A percentile compares a stretch with the other conserved stretches of the same genome.
These are phyloP conservation scores for Alcis repandata DNA, from an alignment of 2,888 invertebrate species.

Conservation along the genomic window DNA sequence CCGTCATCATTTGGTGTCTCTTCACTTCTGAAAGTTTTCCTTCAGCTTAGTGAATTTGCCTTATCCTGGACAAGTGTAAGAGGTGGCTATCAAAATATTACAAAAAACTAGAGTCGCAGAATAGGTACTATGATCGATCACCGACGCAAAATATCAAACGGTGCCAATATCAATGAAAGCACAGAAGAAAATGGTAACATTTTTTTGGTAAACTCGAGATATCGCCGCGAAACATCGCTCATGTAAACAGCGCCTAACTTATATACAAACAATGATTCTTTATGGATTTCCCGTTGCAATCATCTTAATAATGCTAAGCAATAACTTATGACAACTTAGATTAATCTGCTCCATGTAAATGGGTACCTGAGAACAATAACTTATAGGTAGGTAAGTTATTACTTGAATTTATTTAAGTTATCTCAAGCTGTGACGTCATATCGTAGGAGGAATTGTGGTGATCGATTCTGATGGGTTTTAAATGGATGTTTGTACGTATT, in stretches of 20 bases:
- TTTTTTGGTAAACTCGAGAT: too few relatives aligned
- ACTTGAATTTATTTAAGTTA: conserved; percentile 23
- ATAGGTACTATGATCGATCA: too few relatives aligned
- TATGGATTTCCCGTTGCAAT: conserved; percentile 16
- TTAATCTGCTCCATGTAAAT: conserved; percentile 18
- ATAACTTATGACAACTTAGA: conserved; percentile 28
- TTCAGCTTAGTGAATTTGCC: too few relatives aligned
- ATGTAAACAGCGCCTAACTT: background rate
- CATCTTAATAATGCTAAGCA: conserved; percentile 6
- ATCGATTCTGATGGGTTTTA: conserved; percentile 1
- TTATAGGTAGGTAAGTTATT: conserved; percentile 9
- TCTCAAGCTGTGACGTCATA: conserved; percentile 31
- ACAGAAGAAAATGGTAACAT: too few relatives aligned
- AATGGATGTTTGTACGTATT: background rate
- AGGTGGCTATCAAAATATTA: too few relatives aligned
- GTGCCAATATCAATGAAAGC: too few relatives aligned
- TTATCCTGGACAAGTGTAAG: too few relatives aligned
- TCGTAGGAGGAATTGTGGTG: background rate
- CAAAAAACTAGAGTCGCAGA: too few relatives aligned
- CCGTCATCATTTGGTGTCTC: too few relatives aligned
- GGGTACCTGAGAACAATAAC: conserved; percentile 27
- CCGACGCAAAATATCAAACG: too few relatives aligned
- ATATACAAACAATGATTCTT: background rate
- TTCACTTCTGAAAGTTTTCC: too few relatives aligned
- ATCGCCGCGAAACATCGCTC: background rate